Evolutionary conservation across 2,113 vertebrate genomes (phyloP).

Genomic region (Falcunculus frontatus): DNA sequence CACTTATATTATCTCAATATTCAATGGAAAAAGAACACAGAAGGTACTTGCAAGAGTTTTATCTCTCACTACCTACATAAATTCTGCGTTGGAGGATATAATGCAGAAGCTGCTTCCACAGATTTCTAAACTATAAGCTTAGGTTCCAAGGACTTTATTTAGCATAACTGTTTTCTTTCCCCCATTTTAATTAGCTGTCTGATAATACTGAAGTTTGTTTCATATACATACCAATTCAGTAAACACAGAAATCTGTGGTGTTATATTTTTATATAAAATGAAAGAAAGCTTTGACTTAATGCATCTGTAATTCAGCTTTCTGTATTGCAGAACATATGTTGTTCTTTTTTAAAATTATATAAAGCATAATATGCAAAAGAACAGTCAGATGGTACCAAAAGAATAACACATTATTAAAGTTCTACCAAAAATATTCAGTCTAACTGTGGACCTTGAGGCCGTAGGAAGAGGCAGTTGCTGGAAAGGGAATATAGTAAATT

Average conservation of each 20-base stretch:
- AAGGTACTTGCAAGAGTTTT: neutral
- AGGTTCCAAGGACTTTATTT: constrained; percentile 21
- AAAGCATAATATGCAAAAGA: constrained; percentile 1
- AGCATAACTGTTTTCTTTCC: constrained; percentile 44
- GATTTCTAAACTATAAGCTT: neutral
- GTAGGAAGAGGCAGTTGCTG: neutral
- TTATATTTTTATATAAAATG: constrained; percentile 64
- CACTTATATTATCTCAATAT: neutral
- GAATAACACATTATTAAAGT: neutral
- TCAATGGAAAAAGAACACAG: neutral
- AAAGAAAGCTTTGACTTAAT: constrained; percentile 60
- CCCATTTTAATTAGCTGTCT: constrained; percentile 58
- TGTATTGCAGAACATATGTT: constrained; percentile 49
- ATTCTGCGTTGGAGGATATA: neutral
- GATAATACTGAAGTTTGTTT: constrained; percentile 56
- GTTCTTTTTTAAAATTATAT: constrained; percentile 33
- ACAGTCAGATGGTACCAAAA: neutral
- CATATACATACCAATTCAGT: constrained; percentile 54
- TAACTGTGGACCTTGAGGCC: neutral
- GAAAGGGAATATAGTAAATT: neutral
- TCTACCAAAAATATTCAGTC: neutral
- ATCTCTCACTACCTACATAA: neutral
- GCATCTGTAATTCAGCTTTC: constrained; percentile 41
- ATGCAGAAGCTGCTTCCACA: neutral
- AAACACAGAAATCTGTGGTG: constrained; percentile 65